Evolutionary conservation across 2,888 invertebrate species (phyloP).

Genomic region (Octodonta nipae): DNA sequence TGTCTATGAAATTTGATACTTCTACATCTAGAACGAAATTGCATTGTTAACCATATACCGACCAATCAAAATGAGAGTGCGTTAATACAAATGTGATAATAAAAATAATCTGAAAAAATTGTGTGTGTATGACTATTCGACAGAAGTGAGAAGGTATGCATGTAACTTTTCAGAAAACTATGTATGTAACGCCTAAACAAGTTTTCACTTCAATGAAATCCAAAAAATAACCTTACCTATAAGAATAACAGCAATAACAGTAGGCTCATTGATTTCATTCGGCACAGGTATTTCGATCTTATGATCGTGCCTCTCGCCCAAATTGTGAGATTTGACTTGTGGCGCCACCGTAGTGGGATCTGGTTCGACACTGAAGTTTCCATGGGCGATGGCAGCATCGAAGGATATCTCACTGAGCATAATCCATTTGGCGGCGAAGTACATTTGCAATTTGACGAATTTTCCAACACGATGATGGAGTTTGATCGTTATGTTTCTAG

Average conservation of each 20-base stretch:
- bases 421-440: slow-evolving; percentile 75
- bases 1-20: too few relatives aligned
- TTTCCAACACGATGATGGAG: slow-evolving; percentile 69
- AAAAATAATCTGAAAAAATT: too few relatives aligned
- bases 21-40: too few relatives aligned
- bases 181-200: too few relatives aligned
- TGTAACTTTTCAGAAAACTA: too few relatives aligned
- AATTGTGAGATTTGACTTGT: slow-evolving; percentile 36
- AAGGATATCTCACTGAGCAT: slow-evolving; percentile 82
- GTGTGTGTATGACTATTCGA: too few relatives aligned
- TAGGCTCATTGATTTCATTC: slow-evolving; percentile 54
- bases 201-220: too few relatives aligned
- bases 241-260: slow-evolving; percentile 63
- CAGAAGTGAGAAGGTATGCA: too few relatives aligned
- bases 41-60: too few relatives aligned
- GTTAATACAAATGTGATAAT: too few relatives aligned
- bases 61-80: too few relatives aligned
- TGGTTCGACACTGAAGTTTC: slow-evolving; percentile 60
- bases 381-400: slow-evolving; percentile 62
- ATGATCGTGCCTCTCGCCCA: slow-evolving; percentile 35
- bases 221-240: too few relatives aligned
- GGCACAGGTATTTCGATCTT: slow-evolving; percentile 50
- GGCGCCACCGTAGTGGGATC: slow-evolving; percentile 39
- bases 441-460: slow-evolving; percentile 64
- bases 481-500: slow-evolving; percentile 69